Evolutionary conservation across 2,113 vertebrate species (phyloP).

Genomic region (Zapus hudsonius): DNA sequence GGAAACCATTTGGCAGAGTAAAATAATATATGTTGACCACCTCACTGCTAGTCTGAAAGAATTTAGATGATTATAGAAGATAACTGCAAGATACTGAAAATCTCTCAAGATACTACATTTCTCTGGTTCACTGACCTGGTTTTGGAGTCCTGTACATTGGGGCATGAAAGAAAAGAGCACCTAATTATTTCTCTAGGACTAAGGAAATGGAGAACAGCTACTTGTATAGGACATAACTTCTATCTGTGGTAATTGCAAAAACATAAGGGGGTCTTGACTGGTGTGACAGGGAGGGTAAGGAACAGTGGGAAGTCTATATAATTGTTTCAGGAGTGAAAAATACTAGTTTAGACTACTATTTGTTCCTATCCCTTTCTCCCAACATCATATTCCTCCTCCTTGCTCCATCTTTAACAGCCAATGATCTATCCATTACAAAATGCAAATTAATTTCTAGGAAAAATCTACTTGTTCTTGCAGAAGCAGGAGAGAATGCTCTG

Average conservation of each 20-base stretch:
- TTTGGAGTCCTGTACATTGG: not conserved
- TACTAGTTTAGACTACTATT: not conserved
- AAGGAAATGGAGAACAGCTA: not conserved
- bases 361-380: not conserved
- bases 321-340: not conserved
- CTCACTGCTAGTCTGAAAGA: not conserved
- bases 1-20: not conserved
- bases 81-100: not conserved
- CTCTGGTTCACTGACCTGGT: not conserved
- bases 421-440: slow-evolving; percentile 34
- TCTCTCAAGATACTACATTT: not conserved
- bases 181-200: not conserved
- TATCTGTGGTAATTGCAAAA: not conserved
- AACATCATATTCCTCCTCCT: not conserved
- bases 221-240: not conserved
- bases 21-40: not conserved
- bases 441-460: slow-evolving; percentile 58
- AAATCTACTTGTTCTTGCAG: slow-evolving; percentile 41
- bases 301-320: not conserved
- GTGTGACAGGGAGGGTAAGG: not conserved
- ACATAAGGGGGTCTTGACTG: not conserved
- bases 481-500: slow-evolving; percentile 49
- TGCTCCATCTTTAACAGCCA: not conserved
- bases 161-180: not conserved
- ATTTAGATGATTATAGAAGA: slow-evolving; percentile 25